Conservation (phyloP, 2,113 vertebrate species). For the Mellivora capensis region DNA sequence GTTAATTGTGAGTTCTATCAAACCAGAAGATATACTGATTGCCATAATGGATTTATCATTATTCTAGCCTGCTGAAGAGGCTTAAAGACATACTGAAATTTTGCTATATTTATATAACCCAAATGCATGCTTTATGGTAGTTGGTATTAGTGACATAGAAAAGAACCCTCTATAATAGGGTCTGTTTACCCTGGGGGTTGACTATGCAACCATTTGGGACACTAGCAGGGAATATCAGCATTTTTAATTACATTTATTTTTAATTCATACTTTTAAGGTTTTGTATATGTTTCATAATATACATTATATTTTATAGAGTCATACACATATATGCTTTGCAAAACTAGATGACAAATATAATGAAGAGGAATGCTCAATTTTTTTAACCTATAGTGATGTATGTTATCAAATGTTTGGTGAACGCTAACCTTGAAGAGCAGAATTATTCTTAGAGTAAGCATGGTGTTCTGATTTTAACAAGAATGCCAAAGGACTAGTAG, state of each 20-base stretch:
- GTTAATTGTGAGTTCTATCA: not conserved
- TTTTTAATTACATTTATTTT: not conserved
- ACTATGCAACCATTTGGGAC: not conserved
- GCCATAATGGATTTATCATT: not conserved
- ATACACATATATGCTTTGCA: not conserved
- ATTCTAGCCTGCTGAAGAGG: not conserved
- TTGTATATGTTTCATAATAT: not conserved
- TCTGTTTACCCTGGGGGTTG: not conserved
- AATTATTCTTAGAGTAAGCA: not conserved
- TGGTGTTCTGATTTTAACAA: not conserved
- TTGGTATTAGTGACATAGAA: not conserved
- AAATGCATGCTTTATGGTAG: not conserved
- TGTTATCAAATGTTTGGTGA: not conserved
- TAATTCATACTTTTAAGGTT: not conserved
- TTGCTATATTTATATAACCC: not conserved
- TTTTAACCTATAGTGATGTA: not conserved
- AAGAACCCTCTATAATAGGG: accelerated
- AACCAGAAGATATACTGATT: not conserved
- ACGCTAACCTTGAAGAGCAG: not conserved
- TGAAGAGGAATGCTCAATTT: not conserved
- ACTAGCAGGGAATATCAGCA: not conserved
- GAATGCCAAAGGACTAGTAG: not conserved
- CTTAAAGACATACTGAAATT: not conserved
- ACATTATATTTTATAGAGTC: not conserved
- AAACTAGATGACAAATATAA: not conserved